Percentiles rank a stretch among this genome's conserved stretches.
Evolutionary conservation across 2,113 vertebrate species (phyloP).

Genomic region (Chaetorhynchus papuensis): DNA sequence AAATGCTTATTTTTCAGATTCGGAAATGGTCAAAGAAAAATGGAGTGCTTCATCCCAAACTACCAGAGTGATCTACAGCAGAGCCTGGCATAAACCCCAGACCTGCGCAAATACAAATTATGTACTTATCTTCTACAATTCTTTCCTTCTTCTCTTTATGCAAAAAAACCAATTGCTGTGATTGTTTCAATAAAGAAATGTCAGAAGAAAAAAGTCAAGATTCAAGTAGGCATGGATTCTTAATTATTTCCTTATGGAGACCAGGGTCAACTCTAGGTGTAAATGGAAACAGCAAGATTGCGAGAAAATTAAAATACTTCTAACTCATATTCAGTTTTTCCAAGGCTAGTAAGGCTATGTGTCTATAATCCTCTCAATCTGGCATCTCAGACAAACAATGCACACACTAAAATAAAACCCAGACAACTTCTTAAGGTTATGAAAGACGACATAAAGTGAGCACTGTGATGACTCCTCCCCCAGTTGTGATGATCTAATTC

Average conservation of each 20-base stretch:
- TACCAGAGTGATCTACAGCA: not conserved
- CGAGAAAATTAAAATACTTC: not conserved
- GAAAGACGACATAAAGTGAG: not conserved
- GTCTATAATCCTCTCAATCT: not conserved
- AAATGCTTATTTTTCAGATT: not conserved
- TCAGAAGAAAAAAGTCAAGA: not conserved
- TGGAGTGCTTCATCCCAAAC: not conserved
- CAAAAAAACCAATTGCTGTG: not conserved
- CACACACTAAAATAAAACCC: not conserved
- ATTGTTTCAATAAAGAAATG: not conserved
- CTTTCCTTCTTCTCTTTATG: not conserved
- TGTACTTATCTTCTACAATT: not conserved
- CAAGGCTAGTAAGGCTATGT: not conserved
- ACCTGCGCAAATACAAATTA: not conserved
- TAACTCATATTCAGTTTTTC: not conserved
- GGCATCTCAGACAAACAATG: not conserved
- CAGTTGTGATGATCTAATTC: not conserved
- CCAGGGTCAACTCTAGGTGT: not conserved
- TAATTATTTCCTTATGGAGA: not conserved
- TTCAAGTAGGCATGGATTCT: not conserved
- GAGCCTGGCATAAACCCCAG: not conserved
- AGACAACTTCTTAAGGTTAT: not conserved
- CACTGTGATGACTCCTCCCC: not conserved
- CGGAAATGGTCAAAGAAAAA: not conserved
- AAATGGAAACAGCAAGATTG: not conserved